These are phyloP conservation scores for Pherbina coryleti DNA, from an alignment of 2,888 invertebrate species.

Conservation along the genomic window DNA sequence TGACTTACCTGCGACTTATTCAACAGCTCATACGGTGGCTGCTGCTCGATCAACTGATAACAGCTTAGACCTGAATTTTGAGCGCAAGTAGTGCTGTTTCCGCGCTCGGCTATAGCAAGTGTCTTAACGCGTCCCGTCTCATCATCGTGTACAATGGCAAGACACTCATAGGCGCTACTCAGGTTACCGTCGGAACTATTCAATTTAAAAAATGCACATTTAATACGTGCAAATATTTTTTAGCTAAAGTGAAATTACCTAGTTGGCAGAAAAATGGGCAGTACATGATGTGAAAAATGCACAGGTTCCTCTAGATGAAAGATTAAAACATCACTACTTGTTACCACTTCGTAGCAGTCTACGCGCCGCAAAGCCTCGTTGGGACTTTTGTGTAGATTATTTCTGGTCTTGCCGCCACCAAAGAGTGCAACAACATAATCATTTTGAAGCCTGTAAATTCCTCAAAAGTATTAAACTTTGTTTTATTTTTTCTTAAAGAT, in stretches of 20 bases:
- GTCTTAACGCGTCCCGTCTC: slow-evolving; percentile 71
- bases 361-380: slow-evolving; percentile 79
- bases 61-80: slow-evolving; percentile 48
- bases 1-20: slow-evolving; percentile 54
- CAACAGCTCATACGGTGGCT: slow-evolving; percentile 53
- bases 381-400: slow-evolving; percentile 73
- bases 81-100: slow-evolving; percentile 51
- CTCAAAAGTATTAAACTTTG: neutral
- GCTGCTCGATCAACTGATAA: slow-evolving; percentile 59
- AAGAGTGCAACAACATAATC: slow-evolving; percentile 76
- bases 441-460: slow-evolving; percentile 70
- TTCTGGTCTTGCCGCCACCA: slow-evolving; percentile 76
- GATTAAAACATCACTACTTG: slow-evolving; percentile 74
- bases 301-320: slow-evolving; percentile 75
- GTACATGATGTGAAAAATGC: slow-evolving; percentile 75
- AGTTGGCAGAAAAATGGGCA: slow-evolving; percentile 74
- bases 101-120: slow-evolving; percentile 67
- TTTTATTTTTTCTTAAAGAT: too few relatives aligned
- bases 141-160: slow-evolving; percentile 75
- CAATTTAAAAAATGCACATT: neutral
- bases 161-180: slow-evolving; percentile 71
- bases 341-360: slow-evolving; percentile 73
- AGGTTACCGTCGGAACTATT: slow-evolving; percentile 23
- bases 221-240: neutral
- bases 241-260: neutral